Conservation (phyloP, 2,113 vertebrate species). For the Eulacestoma nigropectus region DNA sequence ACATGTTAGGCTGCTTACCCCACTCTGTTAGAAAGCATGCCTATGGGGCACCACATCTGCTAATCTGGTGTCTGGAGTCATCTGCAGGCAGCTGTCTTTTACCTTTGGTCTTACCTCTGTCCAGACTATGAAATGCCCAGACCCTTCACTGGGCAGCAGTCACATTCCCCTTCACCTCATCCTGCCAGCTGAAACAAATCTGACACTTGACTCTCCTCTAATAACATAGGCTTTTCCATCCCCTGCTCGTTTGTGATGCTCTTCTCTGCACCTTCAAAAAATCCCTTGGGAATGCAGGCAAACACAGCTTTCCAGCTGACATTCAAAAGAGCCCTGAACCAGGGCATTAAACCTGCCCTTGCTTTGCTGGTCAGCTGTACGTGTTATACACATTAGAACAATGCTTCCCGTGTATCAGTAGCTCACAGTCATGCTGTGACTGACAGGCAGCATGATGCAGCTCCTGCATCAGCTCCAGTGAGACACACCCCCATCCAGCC, state of each 20-base stretch:
- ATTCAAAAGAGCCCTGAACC: not conserved
- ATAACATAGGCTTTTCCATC: not conserved
- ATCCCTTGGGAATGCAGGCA: not conserved
- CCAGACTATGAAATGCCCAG: not conserved
- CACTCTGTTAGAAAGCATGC: not conserved
- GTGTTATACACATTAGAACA: not conserved
- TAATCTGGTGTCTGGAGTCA: not conserved
- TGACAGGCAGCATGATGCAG: not conserved
- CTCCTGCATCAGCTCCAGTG: not conserved
- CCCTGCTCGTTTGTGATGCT: not conserved
- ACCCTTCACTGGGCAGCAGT: not conserved
- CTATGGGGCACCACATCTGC: not conserved
- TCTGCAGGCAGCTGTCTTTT: not conserved
- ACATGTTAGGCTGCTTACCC: not conserved
- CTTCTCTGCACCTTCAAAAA: not conserved
- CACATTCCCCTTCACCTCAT: not conserved
- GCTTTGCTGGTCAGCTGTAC: not conserved
- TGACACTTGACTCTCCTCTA: not conserved
- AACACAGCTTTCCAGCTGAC: not conserved
- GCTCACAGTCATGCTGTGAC: not conserved
- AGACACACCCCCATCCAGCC: not conserved
- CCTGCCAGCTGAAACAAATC: not conserved
- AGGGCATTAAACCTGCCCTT: not conserved
- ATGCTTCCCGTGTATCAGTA: accelerated
- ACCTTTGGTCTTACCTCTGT: not conserved